Base-by-base conservation (phyloP, 2,797 vertebrate species). In the Sparidentex hasta region DNA sequence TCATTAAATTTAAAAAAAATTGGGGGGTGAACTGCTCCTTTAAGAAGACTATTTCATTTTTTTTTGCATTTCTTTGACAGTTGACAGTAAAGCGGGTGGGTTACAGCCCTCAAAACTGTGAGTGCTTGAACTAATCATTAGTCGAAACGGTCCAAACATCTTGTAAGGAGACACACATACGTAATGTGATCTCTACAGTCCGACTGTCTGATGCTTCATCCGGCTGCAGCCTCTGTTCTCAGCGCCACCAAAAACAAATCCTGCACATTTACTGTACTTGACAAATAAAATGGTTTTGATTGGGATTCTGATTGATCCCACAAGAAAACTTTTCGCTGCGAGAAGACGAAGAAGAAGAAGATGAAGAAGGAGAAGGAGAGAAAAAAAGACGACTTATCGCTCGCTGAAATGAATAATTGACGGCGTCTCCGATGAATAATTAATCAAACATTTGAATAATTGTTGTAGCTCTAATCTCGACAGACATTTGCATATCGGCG, bases 381-480 rank as follows among this genome's bases (percentile, higher is more conserved):
- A 92, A 94, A 94, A 94, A 95, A 96, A 92, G 90, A 95, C 90
- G 94, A 94, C 90, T 96, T 96, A 96, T 97, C 95, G 92, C 95
- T 95, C 89, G 92, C 94, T 90, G 90, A 94, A 96, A 98, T 98
- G 94, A 98, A 98, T 97, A 97, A 98, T 97, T 97, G 97, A 97
- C 96, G 92, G 94, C 82, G 95, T 93, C 95, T 96, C 95, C 94
- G 91, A 96, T 97, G 96, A 97, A 98, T 98, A 96, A 97, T 98
- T 97, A 97, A 98, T 98, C 96, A 95, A 93, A 93, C 92, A 95
- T 97, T 97, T 97, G 97, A 97, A 98, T 98, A 98, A 98, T 97
- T 97, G 92, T 98, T 97, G 91, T 95, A 97, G 96, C 96, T 97
- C 95, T 97, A 97, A 98, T 97, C 96, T 98, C 94, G 95, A 97